Base-by-base conservation (phyloP, 2,113 vertebrate species). In the Accipiter virgatus region DNA sequence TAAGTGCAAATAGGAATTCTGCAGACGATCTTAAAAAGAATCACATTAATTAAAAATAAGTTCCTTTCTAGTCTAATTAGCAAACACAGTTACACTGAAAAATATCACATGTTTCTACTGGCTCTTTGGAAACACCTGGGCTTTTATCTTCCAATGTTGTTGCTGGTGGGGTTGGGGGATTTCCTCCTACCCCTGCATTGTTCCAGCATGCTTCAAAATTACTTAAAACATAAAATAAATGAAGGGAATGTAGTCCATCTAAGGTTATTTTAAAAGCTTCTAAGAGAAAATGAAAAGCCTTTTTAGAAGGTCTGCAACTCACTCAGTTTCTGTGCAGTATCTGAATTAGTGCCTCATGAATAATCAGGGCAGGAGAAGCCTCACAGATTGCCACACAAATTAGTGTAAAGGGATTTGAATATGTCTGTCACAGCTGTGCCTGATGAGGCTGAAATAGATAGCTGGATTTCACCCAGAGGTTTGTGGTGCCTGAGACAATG, bases 41-140 rank as follows among this genome's bases (percentile, higher is more conserved):
- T 79, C 10, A n/a, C 23, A 42, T 97, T 93, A 88, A 95, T 94
- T 90, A 92, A 94, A 79, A 42, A 80, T 78, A 67, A 83, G 45
- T 52, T 88, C 40, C 75, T 95, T 91, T 91, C 79, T 82, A 81
- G 80, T 63, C 84, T 92, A 72, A 94, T 90, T 90, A 95, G 58
- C 62, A 86, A 93, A 32, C 47, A 48, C 36, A 88, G 52, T 2
- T 14, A 65, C 68, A 50, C 27, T 0, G 0, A 93, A 43, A 90
- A 94, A 88, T 47, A 43, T 3, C 31, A 25, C 13, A 1, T 7
- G 5, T 75, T 95, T 80, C 58, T 81, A 7, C 63, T 56, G 47
- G 16, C 26, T 62, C 32, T 85, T 90, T 87, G 53, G 62, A 95
- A 92, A 61, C 34, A 32, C 11, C 21, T 38, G 16, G 7, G 26